Evolutionary conservation across 1,140 invertebrate genomes (phyloP).

Genomic region (Matsumurasca onukii): DNA sequence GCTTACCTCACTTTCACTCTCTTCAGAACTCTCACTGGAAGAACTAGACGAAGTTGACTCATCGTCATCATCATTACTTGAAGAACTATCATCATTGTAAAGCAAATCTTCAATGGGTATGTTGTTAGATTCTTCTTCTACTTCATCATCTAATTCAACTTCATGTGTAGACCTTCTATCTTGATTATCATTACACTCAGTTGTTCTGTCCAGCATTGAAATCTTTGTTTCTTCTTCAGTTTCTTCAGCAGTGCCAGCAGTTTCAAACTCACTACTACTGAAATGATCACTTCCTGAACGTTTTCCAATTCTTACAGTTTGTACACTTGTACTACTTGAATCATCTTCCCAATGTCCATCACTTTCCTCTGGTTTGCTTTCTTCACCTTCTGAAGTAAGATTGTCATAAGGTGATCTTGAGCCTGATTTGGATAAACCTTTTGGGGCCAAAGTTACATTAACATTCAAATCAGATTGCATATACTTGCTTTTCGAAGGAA

Average conservation of each 20-base stretch:
- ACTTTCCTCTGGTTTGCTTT: conserved; percentile 38
- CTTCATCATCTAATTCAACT: conserved; percentile 26
- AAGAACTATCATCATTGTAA: conserved; percentile 15
- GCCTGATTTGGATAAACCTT: conserved; percentile 14
- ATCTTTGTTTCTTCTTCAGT: conserved; percentile 1
- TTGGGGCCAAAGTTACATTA: conserved; percentile 3
- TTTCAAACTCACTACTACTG: conserved; percentile 36
- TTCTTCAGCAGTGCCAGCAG: conserved; percentile 29
- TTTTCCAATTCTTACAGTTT: conserved; percentile 39
- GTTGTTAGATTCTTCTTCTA: conserved; percentile 20
- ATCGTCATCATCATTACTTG: conserved; percentile 33
- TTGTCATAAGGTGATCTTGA: conserved; percentile 19
- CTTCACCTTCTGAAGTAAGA: conserved; percentile 32
- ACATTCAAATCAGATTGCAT: conserved; percentile 12
- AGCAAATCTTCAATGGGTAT: conserved; percentile 20
- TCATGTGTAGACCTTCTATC: conserved; percentile 10
- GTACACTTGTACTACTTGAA: conserved; percentile 44
- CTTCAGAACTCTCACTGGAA: conserved; percentile 39
- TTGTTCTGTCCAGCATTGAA: not conserved
- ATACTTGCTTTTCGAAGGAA: not conserved
- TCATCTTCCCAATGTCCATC: conserved; percentile 42
- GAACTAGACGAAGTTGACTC: conserved; percentile 37
- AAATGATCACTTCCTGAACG: conserved; percentile 27
- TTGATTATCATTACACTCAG: not conserved
- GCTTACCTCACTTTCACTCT: conserved; percentile 29